These are phyloP conservation scores for Corydoras sp. DNA, from an alignment of 2,113 vertebrate genomes.

Conservation along the genomic window DNA sequence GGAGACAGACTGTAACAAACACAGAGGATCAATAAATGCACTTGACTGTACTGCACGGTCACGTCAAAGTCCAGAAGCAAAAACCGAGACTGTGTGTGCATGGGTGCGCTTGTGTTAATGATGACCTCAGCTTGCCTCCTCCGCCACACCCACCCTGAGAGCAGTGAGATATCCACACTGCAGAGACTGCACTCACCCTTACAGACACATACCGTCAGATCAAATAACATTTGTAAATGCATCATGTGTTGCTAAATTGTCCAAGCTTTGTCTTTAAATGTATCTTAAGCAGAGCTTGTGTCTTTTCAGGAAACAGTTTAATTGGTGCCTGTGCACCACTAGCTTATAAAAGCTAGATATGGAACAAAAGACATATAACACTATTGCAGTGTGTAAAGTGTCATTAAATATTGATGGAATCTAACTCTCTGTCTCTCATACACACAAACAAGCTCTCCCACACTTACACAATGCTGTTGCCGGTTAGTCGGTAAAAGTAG, in stretches of 20 bases:
- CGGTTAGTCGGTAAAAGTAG: conserved; percentile 10
- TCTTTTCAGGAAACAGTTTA: neutral
- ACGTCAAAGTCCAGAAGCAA: too few relatives aligned
- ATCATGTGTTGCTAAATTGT: neutral
- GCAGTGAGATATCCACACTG: conserved; percentile 22
- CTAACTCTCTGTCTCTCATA: neutral
- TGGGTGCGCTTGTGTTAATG: neutral
- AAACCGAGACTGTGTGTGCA: neutral
- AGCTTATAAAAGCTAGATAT: conserved; percentile 16
- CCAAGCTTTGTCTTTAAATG: neutral
- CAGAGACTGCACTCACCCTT: neutral
- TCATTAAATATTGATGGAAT: conserved; percentile 40
- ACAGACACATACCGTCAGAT: neutral
- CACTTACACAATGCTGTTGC: neutral
- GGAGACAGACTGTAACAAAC: too few relatives aligned
- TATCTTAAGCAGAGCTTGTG: neutral
- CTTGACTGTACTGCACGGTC: too few relatives aligned
- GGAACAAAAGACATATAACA: conserved; percentile 28
- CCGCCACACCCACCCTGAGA: conserved; percentile 12
- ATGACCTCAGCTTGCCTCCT: conserved; percentile 14
- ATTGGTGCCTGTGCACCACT: neutral
- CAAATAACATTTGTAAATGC: neutral
- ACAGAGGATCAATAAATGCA: too few relatives aligned
- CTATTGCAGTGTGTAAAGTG: conserved; percentile 30
- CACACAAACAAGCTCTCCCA: neutral